These are phyloP conservation scores for Drosophila limbata DNA, from an alignment of 2,888 invertebrate species.

Conservation along the genomic window DNA sequence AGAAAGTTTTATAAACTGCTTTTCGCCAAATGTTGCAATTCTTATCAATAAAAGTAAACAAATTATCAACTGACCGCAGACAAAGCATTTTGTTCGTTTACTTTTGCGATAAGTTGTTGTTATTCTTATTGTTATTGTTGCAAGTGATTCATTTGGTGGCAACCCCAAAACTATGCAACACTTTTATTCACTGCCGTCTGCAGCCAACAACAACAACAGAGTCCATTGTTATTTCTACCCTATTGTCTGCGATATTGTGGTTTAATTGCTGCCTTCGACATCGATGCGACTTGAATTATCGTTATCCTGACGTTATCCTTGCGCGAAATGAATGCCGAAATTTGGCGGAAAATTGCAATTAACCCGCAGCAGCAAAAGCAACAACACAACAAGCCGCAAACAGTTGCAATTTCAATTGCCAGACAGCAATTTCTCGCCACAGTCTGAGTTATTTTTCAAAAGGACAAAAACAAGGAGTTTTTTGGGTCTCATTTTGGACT, in stretches of 20 bases:
- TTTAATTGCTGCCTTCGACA: conserved; percentile 50
- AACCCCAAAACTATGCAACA: conserved; percentile 51
- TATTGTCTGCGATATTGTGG: conserved; percentile 12
- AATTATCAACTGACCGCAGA: conserved; percentile 55
- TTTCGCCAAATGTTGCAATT: conserved; percentile 47
- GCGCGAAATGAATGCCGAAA: conserved; percentile 13
- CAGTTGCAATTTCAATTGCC: conserved; percentile 14
- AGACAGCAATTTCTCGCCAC: conserved; percentile 17
- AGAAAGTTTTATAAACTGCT: conserved; percentile 60
- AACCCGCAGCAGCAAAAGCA: conserved; percentile 25
- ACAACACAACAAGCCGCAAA: conserved; percentile 4
- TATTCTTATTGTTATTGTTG: conserved; percentile 14
- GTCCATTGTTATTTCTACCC: conserved; percentile 30
- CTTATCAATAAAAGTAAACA: conserved; percentile 65
- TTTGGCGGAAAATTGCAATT: conserved; percentile 72
- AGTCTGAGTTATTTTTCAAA: neutral
- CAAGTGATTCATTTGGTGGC: conserved; percentile 51
- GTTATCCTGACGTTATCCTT: conserved; percentile 17
- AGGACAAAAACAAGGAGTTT: neutral
- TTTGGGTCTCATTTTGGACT: neutral
- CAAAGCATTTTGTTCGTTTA: conserved; percentile 40
- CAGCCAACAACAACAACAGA: conserved; percentile 1
- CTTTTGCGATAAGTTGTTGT: neutral
- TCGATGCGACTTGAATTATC: conserved; percentile 43
- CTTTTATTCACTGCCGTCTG: conserved; percentile 42